Conservation (phyloP, 1,140 invertebrate species). For the Aphelenchoides fujianensis region DNA sequence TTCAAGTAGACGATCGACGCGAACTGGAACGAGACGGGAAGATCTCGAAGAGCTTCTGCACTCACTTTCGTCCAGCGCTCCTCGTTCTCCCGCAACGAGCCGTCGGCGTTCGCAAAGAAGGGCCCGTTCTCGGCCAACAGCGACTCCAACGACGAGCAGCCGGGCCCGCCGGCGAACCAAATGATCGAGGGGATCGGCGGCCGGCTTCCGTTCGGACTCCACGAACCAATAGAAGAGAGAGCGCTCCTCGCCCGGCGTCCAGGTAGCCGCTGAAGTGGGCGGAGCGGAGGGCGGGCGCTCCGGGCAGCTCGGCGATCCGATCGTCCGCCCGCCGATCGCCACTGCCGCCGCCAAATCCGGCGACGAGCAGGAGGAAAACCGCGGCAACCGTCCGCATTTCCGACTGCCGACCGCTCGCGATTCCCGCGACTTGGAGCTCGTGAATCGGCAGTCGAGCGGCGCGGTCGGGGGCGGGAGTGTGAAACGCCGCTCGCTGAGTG, state of each 20-base stretch:
- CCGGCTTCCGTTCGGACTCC: slow-evolving; percentile 16
- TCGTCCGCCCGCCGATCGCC: background rate
- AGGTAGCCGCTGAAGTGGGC: slow-evolving; percentile 9
- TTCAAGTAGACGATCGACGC: slow-evolving; percentile 8
- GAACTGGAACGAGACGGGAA: slow-evolving; percentile 14
- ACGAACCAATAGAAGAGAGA: slow-evolving; percentile 21
- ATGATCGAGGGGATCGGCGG: slow-evolving; percentile 11
- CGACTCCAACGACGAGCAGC: slow-evolving; percentile 1
- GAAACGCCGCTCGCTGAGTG: no score
- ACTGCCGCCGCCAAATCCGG: no score
- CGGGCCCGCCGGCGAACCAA: background rate
- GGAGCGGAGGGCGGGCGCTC: background rate
- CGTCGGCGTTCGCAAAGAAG: background rate
- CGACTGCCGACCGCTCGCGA: no score
- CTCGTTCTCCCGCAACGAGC: background rate
- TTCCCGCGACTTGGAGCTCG: no score
- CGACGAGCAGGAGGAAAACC: no score
- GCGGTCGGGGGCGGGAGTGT: no score
- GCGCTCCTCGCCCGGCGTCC: background rate
- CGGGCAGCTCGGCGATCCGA: background rate
- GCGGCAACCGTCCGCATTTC: no score
- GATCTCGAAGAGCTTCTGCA: background rate
- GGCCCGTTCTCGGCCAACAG: slow-evolving; percentile 1
- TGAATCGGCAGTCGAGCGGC: no score
- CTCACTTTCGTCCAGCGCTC: slow-evolving; percentile 9